Evolutionary conservation across 1,140 invertebrate species (phyloP).

Genomic region (Acromyrmex echinatior): DNA sequence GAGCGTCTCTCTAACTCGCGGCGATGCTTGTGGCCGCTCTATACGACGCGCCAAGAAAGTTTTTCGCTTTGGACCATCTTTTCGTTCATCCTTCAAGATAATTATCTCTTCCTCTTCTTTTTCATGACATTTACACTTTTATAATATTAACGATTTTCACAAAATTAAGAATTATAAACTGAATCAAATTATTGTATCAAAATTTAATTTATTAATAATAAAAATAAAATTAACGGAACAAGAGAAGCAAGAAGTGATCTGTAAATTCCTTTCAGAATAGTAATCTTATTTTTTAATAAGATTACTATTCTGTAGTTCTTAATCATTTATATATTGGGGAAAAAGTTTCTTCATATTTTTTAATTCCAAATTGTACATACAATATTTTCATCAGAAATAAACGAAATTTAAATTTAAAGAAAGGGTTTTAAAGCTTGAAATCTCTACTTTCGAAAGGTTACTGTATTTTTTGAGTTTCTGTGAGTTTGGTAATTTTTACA

Average conservation of each 20-base stretch:
- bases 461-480: too few species aligned
- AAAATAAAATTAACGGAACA: not conserved
- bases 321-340: not conserved
- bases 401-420: too few species aligned
- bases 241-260: not conserved
- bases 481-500: too few species aligned
- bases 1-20: constrained; percentile 72
- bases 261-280: not conserved
- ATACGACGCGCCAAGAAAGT: constrained; percentile 39
- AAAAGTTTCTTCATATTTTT: too few species aligned
- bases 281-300: not conserved
- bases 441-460: too few species aligned
- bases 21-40: constrained; percentile 55
- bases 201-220: constrained; percentile 1
- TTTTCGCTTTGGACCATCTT: constrained; percentile 11
- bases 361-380: too few species aligned
- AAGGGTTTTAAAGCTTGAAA: too few species aligned
- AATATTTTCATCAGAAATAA: too few species aligned
- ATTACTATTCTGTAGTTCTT: not conserved
- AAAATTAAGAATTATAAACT: not conserved
- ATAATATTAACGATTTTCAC: not conserved
- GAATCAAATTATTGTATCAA: not conserved
- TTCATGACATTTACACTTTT: not conserved
- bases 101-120: not conserved
- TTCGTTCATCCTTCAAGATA: constrained; percentile 6